Percentiles rank a stretch among this genome's conserved stretches.
Conservation (phyloP, 2,797 vertebrate genomes). For the Alca torda region DNA sequence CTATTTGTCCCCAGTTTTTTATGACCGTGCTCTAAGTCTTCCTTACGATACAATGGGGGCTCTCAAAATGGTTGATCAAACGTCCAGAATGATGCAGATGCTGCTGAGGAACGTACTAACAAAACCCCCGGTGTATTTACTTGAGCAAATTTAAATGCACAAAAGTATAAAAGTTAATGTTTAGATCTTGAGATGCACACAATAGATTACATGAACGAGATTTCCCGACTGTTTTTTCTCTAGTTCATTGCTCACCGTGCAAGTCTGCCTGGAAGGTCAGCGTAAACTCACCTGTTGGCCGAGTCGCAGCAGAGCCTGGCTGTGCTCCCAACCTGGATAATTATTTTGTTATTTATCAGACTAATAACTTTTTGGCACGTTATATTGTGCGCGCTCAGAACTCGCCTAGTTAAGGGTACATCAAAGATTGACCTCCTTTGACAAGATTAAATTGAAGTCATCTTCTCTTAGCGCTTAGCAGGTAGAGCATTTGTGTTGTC, state of each 20-base stretch:
- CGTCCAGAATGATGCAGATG: background rate
- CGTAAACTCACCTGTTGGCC: background rate
- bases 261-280: background rate
- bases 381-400: background rate
- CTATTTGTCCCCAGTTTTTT: background rate
- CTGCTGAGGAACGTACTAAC: background rate
- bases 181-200: background rate
- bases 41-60: background rate
- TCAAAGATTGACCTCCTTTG: conserved; percentile 50
- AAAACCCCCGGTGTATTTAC: background rate
- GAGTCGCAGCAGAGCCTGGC: background rate
- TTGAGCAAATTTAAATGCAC: background rate
- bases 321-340: background rate
- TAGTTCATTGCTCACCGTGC: background rate
- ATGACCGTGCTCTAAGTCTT: background rate
- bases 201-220: background rate
- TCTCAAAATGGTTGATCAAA: background rate
- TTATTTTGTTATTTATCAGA: conserved; percentile 32
- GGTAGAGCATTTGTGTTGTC: conserved; percentile 49
- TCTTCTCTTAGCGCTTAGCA: conserved; percentile 50
- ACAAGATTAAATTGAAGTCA: conserved; percentile 58
- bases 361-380: conserved; percentile 8
- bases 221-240: background rate
- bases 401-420: conserved; percentile 34
- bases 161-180: background rate